These are phyloP conservation scores for Eremobia ochroleuca DNA, from an alignment of 2,888 invertebrate species.

Conservation along the genomic window DNA sequence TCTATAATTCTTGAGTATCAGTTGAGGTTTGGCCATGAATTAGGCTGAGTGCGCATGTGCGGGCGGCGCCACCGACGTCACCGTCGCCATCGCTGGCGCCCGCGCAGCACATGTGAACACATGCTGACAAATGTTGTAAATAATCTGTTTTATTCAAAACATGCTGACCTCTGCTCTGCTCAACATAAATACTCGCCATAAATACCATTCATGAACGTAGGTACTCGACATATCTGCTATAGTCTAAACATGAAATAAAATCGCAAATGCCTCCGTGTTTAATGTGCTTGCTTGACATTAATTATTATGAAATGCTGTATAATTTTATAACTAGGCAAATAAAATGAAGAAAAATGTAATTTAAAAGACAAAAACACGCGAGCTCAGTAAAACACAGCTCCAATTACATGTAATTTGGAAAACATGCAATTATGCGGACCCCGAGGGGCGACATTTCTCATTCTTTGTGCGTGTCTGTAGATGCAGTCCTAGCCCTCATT, in stretches of 20 bases:
- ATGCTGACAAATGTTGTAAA: slow-evolving; percentile 78
- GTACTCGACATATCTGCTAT: slow-evolving; percentile 28
- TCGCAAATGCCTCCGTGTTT: slow-evolving; percentile 18
- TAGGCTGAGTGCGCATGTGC: slow-evolving; percentile 78
- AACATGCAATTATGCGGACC: slow-evolving; percentile 79
- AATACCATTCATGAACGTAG: slow-evolving; percentile 51
- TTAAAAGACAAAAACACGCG: slow-evolving; percentile 71
- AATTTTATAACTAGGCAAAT: slow-evolving; percentile 66
- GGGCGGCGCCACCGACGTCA: slow-evolving; percentile 67
- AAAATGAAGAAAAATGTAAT: slow-evolving; percentile 63
- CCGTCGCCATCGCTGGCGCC: slow-evolving; percentile 77
- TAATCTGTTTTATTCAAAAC: slow-evolving; percentile 77
- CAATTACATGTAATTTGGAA: slow-evolving; percentile 81
- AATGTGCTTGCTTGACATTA: slow-evolving; percentile 24
- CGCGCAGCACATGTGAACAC: slow-evolving; percentile 80
- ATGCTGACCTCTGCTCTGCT: slow-evolving; percentile 77
- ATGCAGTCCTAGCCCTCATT: slow-evolving; percentile 65
- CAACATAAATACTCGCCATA: slow-evolving; percentile 53
- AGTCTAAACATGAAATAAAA: slow-evolving; percentile 34
- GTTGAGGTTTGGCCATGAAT: slow-evolving; percentile 69
- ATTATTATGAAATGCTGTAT: slow-evolving; percentile 49
- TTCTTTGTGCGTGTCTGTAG: slow-evolving; percentile 75
- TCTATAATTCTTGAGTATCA: slow-evolving; percentile 63
- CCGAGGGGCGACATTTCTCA: slow-evolving; percentile 76
- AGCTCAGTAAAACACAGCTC: slow-evolving; percentile 73